Evolutionary conservation across 2,113 vertebrate genomes (phyloP).

Genomic region (Chaetorhynchus papuensis): DNA sequence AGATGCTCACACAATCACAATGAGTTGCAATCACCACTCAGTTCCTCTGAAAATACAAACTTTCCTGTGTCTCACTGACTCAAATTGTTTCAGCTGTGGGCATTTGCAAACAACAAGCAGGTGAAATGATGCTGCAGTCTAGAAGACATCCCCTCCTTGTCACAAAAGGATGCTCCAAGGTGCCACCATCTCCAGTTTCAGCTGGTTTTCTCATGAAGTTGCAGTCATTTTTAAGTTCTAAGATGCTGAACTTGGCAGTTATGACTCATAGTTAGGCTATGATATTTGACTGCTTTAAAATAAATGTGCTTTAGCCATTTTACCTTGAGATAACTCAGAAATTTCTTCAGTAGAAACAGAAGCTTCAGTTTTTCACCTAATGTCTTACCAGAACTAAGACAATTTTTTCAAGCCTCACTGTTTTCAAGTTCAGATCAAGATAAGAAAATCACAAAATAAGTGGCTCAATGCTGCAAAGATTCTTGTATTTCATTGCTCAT

Average conservation of each 20-base stretch:
- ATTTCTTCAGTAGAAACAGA: not conserved
- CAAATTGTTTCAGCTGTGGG: not conserved
- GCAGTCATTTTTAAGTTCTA: not conserved
- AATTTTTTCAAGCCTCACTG: not conserved
- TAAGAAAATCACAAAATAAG: not conserved
- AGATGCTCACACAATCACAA: not conserved
- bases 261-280: not conserved
- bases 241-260: not conserved
- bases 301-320: not conserved
- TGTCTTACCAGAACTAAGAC: not conserved
- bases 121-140: not conserved
- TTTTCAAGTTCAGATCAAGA: not conserved
- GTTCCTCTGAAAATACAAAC: not conserved
- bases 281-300: not conserved
- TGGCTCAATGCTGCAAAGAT: not conserved
- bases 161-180: not conserved
- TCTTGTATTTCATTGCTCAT: not conserved
- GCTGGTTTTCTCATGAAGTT: not conserved
- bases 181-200: not conserved
- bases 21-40: not conserved
- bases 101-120: not conserved
- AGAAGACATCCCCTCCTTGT: not conserved
- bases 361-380: not conserved
- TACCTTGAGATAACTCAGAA: not conserved
- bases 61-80: not conserved